Conservation (phyloP, 1,140 invertebrate genomes). For the Phenacoccus solenopsis region DNA sequence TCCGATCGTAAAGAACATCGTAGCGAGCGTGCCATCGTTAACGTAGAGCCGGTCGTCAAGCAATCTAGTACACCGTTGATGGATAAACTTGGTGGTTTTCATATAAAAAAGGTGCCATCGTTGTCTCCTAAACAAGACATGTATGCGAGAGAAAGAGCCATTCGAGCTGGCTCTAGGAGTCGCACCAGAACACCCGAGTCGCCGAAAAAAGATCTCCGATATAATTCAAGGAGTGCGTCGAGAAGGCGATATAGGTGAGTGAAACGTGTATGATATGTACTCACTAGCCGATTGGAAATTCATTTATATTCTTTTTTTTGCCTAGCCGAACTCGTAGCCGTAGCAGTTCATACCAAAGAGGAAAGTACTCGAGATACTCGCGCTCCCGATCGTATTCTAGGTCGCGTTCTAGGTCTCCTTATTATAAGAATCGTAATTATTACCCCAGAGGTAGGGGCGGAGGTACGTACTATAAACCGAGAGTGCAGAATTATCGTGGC, state of each 20-base stretch:
- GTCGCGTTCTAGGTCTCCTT: slow-evolving; percentile 19
- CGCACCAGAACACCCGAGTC: not conserved
- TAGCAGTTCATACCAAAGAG: slow-evolving; percentile 8
- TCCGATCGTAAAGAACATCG: not conserved
- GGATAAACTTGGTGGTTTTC: not conserved
- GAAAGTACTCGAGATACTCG: slow-evolving; percentile 19
- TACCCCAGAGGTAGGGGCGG: slow-evolving; percentile 16
- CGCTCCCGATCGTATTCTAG: slow-evolving; percentile 20
- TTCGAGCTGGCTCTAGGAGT: not conserved
- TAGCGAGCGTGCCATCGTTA: not conserved
- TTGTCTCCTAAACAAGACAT: not conserved
- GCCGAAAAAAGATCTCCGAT: not conserved
- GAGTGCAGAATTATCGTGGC: slow-evolving; percentile 20
- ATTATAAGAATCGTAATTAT: slow-evolving; percentile 17
- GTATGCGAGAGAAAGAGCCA: not conserved
- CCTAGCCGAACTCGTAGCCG: slow-evolving; percentile 15
- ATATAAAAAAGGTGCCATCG: not conserved
- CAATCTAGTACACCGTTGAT: not conserved
- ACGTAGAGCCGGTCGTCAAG: not conserved
- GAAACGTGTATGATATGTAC: too few species aligned
- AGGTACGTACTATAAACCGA: slow-evolving; percentile 24
- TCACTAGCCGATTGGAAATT: too few species aligned
- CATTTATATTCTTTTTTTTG: not conserved
- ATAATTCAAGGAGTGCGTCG: not conserved
- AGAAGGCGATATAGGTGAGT: not conserved